phyloP scores from a whole-genome alignment of 2,797 vertebrate species.

The Hipposideros larvatus region DNA sequence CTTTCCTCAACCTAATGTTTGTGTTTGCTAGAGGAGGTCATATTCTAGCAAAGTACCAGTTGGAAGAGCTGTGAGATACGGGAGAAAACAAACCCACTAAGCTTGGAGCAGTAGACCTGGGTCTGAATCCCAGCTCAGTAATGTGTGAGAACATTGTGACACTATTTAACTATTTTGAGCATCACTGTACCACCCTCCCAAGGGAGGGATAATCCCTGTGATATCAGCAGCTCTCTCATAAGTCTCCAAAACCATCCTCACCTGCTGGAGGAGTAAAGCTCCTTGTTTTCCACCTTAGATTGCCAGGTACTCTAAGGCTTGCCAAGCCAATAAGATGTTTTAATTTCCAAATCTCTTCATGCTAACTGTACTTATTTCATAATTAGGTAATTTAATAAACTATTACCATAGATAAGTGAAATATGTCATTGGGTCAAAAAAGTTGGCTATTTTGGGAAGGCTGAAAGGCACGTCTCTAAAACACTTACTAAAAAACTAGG shows the following conservation, averaged over 20 bases:
- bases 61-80: background rate
- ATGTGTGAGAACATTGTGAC: background rate
- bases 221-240: background rate
- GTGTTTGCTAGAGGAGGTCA: background rate
- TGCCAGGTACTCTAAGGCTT: background rate
- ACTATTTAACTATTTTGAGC: background rate
- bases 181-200: background rate
- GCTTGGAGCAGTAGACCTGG: background rate
- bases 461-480: background rate
- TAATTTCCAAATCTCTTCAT: background rate
- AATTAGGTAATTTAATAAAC: constrained; percentile 33
- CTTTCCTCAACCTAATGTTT: background rate
- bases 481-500: background rate
- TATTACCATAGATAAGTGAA: background rate
- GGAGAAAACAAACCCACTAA: background rate
- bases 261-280: background rate
- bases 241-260: background rate
- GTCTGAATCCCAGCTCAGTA: background rate
- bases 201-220: background rate
- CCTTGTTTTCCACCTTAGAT: background rate
- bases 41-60: background rate
- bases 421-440: background rate
- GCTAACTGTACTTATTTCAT: constrained; percentile 3
- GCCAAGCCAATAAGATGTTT: background rate
- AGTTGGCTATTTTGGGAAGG: background rate